Conservation (phyloP, 2,888 invertebrate species). For the Portevinia maculata region DNA sequence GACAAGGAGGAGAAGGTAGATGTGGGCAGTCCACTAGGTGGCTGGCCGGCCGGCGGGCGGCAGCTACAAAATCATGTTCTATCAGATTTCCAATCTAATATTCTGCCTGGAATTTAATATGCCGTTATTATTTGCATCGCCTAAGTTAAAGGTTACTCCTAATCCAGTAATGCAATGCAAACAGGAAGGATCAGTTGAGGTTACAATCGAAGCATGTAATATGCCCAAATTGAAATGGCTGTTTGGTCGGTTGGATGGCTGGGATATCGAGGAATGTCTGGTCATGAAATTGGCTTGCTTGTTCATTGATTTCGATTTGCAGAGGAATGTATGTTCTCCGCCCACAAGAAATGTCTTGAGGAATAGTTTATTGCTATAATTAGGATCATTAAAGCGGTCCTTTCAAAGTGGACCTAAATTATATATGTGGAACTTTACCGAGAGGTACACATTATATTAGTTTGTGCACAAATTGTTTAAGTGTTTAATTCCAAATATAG, state of each 20-base stretch:
- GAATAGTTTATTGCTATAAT: conserved; percentile 17
- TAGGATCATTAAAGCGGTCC: conserved; percentile 17
- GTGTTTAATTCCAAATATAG: too few species aligned
- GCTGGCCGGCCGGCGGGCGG: conserved; percentile 7
- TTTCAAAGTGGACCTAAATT: neutral
- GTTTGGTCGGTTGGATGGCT: conserved; percentile 16
- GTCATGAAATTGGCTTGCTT: conserved; percentile 17
- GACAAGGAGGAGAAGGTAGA: conserved; percentile 26
- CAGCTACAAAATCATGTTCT: conserved; percentile 44
- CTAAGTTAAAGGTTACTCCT: conserved; percentile 67
- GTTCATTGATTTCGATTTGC: conserved; percentile 27
- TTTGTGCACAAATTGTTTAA: too few species aligned
- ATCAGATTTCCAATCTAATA: conserved; percentile 50
- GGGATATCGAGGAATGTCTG: neutral
- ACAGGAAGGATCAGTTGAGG: conserved; percentile 71
- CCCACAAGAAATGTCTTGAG: neutral
- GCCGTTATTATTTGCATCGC: conserved; percentile 63
- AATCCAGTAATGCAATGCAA: conserved; percentile 71
- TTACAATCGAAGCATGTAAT: conserved; percentile 72
- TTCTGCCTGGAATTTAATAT: conserved; percentile 62
- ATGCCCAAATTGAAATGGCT: conserved; percentile 58
- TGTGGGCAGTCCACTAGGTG: too few species aligned
- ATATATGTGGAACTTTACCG: too few species aligned
- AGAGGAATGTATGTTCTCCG: neutral
- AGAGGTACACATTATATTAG: too few species aligned